These are phyloP conservation scores for Drosophila pseudoobscura DNA, from an alignment of 1,140 invertebrate species.

Conservation along the genomic window DNA sequence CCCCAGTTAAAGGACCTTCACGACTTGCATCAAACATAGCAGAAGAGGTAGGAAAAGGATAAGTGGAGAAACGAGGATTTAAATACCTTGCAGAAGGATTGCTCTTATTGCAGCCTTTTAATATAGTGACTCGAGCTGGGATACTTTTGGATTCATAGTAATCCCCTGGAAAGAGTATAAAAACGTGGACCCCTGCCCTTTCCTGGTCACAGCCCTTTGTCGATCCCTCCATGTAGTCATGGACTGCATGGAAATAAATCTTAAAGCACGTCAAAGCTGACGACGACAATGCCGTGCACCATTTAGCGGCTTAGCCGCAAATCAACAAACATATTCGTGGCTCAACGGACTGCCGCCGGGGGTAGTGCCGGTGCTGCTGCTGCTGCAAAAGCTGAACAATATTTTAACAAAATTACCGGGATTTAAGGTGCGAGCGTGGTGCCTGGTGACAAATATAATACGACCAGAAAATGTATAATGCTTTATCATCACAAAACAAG, in stretches of 20 bases:
- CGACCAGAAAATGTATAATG: conserved; percentile 63
- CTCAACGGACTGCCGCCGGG: conserved; percentile 8
- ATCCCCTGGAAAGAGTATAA: no score
- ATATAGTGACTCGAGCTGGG: no score
- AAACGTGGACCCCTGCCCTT: not conserved
- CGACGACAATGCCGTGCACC: conserved; percentile 25
- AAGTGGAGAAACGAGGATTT: no score
- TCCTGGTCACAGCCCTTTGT: conserved; percentile 27
- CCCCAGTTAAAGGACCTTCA: conserved; percentile 28
- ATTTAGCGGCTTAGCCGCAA: conserved; percentile 69
- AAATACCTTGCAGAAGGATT: no score
- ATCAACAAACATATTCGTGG: conserved; percentile 64
- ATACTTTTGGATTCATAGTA: no score
- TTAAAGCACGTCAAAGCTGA: conserved; percentile 34
- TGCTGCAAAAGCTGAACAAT: conserved; percentile 61
- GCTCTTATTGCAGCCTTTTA: no score
- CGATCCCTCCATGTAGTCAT: not conserved
- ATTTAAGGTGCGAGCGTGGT: conserved; percentile 61
- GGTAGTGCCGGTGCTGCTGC: conserved; percentile 14
- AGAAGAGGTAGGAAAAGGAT: conserved; percentile 1
- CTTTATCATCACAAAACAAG: conserved; percentile 69
- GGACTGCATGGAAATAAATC: conserved; percentile 56
- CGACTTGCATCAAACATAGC: conserved; percentile 25
- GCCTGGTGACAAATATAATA: conserved; percentile 60
- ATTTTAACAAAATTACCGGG: conserved; percentile 78